Conservation (phyloP, 2,113 vertebrate species). For the Upupa epops region DNA sequence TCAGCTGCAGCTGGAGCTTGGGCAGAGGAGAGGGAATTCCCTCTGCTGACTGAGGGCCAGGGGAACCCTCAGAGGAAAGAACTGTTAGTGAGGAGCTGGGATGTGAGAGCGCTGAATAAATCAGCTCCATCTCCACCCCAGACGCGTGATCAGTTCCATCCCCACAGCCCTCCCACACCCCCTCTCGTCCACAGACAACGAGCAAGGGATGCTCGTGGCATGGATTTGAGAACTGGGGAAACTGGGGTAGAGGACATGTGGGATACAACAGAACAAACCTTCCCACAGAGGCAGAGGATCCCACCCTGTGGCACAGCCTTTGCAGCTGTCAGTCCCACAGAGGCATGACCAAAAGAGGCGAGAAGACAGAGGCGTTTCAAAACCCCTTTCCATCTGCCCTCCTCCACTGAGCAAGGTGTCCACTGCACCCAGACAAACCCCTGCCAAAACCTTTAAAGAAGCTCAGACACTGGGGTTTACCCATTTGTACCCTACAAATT, state of each 20-base stretch:
- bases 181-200: background rate
- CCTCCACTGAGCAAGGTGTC: background rate
- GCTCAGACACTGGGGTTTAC: background rate
- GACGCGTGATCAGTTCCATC: fast-evolving
- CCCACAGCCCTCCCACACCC: background rate
- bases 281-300: background rate
- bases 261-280: fast-evolving
- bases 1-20: background rate
- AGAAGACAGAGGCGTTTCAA: background rate
- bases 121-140: background rate
- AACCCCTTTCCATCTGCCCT: background rate
- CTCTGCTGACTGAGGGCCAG: background rate
- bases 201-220: fast-evolving
- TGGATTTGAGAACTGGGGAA: background rate
- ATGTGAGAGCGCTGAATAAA: background rate
- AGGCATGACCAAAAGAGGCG: background rate
- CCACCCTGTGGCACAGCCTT: background rate
- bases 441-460: background rate
- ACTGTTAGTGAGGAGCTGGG: background rate
- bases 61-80: background rate
- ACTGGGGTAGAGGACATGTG: fast-evolving
- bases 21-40: slow-evolving; percentile 39
- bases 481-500: background rate
- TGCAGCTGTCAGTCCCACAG: background rate
- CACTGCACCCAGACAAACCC: background rate